Evolutionary conservation across 2,113 vertebrate genomes (phyloP).

Genomic region (Mobula birostris): DNA sequence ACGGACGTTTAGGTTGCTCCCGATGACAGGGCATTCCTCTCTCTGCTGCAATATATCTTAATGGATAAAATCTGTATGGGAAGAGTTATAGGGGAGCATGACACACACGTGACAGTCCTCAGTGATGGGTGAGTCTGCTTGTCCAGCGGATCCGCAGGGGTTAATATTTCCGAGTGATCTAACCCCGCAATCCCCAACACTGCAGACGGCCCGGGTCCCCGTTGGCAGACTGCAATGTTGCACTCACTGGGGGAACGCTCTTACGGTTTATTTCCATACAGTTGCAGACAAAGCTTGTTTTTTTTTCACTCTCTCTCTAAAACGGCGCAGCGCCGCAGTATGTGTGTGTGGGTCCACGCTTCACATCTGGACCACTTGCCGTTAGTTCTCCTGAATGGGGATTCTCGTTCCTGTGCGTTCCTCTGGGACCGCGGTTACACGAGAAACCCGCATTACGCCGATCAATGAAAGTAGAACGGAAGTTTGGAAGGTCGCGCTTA

Average conservation of each 20-base stretch:
- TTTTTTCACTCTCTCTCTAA: no score
- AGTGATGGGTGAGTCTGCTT: neutral
- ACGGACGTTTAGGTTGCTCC: neutral
- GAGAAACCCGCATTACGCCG: neutral
- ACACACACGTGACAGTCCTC: neutral
- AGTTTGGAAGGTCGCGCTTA: neutral
- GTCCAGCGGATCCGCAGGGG: neutral
- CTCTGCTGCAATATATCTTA: neutral
- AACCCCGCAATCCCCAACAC: neutral
- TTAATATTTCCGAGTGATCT: neutral
- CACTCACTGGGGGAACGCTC: neutral
- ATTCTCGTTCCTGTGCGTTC: neutral
- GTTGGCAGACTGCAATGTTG: neutral
- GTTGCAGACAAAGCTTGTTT: neutral
- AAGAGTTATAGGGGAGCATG: neutral
- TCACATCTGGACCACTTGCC: neutral
- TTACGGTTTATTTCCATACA: neutral
- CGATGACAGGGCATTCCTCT: neutral
- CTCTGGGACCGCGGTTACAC: neutral
- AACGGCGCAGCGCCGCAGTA: neutral
- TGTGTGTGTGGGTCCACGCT: neutral
- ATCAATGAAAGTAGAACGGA: neutral
- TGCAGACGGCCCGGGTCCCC: neutral
- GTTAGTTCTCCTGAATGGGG: neutral
- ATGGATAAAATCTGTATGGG: neutral